Evolutionary conservation across 2,113 vertebrate species (phyloP), one percentile per base, ranked within the genome.

Genomic region (Nycticryphes semicollaris): DNA sequence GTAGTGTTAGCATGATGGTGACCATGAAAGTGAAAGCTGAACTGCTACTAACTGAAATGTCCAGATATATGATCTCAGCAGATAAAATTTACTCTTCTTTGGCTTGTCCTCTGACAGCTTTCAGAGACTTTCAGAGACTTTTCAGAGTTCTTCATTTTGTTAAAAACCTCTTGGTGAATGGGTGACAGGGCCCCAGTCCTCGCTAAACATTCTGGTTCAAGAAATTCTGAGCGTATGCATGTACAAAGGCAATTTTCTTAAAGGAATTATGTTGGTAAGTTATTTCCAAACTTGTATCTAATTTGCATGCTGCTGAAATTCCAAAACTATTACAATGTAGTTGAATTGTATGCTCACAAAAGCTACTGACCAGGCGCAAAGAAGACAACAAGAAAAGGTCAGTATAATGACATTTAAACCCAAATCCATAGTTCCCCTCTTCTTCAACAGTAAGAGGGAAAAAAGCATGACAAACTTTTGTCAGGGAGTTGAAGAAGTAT

Each of bases 381-480:
- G 22, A 10, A 78, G 37, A 87, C 10, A 76, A 70, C 85, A 78
- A 7, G 9, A 78, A 89, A 53, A 89, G 18, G 30, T 43, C 24
- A 70, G 35, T 62, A 60, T 11, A 53, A 48, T 57, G 41, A 51
- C 35, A 80, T 72, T 45, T 68, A 23, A 87, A 78, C 12, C 69
- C 62, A 76, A 93, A 80, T 37, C n/a, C 50, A 45, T 12, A 47
- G 28, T 62, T 84, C 37, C 19, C 79, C 77, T 93, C 95, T 95
- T 88, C 68, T 95, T 94, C 87, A 96, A 86, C 69, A 82, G 54
- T 43, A 84, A 91, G 18, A 53, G 12, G 48, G 60, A 67, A 92
- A 96, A 97, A 95, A 77, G 56, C 33, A 90, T 82, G 59, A 90
- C 13, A 63, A 89, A 90, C 47, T 94, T 97, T 78, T 75, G 53